phyloP scores from a whole-genome alignment of 2,797 vertebrate species.

The Phoeniculus purpureus region DNA sequence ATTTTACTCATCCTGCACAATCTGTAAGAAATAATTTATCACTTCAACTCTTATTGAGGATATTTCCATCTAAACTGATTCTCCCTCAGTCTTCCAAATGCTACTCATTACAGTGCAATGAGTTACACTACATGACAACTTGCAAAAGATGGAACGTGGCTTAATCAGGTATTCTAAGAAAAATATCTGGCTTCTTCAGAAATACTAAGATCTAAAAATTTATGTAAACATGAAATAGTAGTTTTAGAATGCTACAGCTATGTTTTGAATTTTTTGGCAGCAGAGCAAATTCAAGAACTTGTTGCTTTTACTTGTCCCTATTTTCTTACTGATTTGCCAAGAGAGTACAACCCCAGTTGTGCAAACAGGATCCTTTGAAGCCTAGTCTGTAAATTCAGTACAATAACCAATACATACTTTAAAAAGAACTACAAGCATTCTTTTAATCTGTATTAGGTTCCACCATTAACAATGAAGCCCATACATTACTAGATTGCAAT shows the following conservation, averaged over 20 bases:
- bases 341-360: background rate
- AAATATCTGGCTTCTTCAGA: background rate
- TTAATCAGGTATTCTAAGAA: background rate
- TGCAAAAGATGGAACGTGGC: background rate
- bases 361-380: background rate
- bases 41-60: background rate
- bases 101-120: rapidly evolving
- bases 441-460: background rate
- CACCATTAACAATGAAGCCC: background rate
- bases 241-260: background rate
- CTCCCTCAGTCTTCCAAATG: background rate
- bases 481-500: background rate
- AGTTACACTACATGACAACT: background rate
- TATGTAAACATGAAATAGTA: background rate
- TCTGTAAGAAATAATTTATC: background rate
- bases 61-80: background rate
- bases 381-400: background rate
- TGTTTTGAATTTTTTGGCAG: background rate
- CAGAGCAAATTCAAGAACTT: background rate
- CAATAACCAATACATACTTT: background rate
- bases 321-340: background rate
- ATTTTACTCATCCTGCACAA: background rate
- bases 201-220: background rate
- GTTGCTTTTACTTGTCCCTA: background rate
- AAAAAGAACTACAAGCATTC: background rate